These are phyloP conservation scores for Caenorhabditis panamensis DNA, from an alignment of 2,888 invertebrate species.

Conservation along the genomic window DNA sequence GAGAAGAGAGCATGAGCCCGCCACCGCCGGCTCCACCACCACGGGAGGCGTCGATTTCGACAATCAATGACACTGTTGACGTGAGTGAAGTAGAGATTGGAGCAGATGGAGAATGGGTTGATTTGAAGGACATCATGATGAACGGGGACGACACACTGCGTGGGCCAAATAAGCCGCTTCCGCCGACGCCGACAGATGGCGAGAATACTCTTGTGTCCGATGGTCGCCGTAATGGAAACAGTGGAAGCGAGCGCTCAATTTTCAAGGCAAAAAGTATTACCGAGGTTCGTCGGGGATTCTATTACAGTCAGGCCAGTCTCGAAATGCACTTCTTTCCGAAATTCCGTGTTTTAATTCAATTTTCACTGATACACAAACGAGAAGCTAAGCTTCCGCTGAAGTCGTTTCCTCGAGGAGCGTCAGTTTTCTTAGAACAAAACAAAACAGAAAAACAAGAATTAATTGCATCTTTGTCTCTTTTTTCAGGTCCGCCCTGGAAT, in stretches of 20 bases:
- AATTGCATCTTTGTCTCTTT: slow-evolving; percentile 1
- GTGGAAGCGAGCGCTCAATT: slow-evolving; percentile 64
- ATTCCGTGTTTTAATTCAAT: no score
- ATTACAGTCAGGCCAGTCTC: no score
- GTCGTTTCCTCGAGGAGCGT: not conserved
- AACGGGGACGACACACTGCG: slow-evolving; percentile 74
- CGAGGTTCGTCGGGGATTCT: slow-evolving; percentile 69
- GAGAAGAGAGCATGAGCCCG: slow-evolving; percentile 71
- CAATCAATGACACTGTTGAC: slow-evolving; percentile 55
- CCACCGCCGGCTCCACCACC: slow-evolving; percentile 81
- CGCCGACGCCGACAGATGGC: slow-evolving; percentile 92
- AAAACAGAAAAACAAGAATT: slow-evolving; percentile 16
- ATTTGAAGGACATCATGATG: slow-evolving; percentile 55
- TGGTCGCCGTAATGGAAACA: slow-evolving; percentile 63
- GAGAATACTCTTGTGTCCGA: slow-evolving; percentile 65
- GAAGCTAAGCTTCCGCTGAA: no score
- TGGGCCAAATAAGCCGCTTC: slow-evolving; percentile 90
- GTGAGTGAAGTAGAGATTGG: slow-evolving; percentile 48
- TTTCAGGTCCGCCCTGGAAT: slow-evolving; percentile 56
- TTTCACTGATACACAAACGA: no score
- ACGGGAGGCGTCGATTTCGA: slow-evolving; percentile 77
- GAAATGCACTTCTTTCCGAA: no score
- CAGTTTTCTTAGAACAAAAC: not conserved
- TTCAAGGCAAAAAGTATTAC: slow-evolving; percentile 76
- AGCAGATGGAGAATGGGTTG: slow-evolving; percentile 50